Conservation (phyloP, 2,888 invertebrate species). For the Melanostoma scalare region DNA sequence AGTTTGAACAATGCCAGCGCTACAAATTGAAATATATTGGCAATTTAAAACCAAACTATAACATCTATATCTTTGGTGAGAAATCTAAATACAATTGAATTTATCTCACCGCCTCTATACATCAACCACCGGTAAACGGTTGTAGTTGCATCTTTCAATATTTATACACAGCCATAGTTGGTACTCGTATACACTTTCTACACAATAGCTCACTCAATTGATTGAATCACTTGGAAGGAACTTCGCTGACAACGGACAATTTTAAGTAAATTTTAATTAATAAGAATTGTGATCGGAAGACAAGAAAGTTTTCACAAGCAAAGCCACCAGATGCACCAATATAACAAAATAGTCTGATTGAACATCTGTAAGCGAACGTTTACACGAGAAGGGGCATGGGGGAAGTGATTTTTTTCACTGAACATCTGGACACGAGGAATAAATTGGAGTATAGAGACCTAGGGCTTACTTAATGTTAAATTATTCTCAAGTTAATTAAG, state of each 20-base stretch:
- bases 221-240: constrained; percentile 19
- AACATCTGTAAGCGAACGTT: constrained; percentile 8
- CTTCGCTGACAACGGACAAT: not conserved
- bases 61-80: constrained; percentile 1
- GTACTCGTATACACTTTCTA: too few relatives aligned
- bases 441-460: constrained; percentile 4
- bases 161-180: not conserved
- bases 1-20: not conserved
- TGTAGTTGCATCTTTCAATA: not conserved
- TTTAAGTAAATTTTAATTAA: not conserved
- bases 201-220: constrained; percentile 1
- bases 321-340: constrained; percentile 1
- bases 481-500: constrained; percentile 12
- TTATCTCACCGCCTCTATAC: not conserved
- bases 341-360: constrained; percentile 2
- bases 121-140: not conserved
- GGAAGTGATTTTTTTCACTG: constrained; percentile 18
- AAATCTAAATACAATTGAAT: constrained; percentile 36
- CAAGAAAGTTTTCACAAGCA: not conserved
- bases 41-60: constrained; percentile 18
- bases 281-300: not conserved
- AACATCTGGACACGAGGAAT: constrained; percentile 19
- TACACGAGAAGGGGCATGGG: not conserved
- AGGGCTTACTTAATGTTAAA: constrained; percentile 7
- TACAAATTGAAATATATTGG: constrained; percentile 26